These are phyloP conservation scores for Muscidifurax raptorellus DNA, from an alignment of 1,140 invertebrate species.

Conservation along the genomic window DNA sequence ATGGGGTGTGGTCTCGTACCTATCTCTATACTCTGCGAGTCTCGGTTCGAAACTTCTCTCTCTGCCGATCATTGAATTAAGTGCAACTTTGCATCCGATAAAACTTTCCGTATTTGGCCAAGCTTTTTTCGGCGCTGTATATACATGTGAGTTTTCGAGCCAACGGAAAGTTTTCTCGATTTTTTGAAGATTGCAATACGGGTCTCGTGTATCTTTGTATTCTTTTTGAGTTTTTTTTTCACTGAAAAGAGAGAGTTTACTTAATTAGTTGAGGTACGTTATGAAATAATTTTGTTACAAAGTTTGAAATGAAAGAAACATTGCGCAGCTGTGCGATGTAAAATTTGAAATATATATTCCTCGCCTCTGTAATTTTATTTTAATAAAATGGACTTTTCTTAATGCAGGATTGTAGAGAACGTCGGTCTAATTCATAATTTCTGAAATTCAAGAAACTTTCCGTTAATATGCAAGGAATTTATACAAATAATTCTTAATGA, in stretches of 20 bases:
- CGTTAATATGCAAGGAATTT: not conserved
- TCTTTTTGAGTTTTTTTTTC: not conserved
- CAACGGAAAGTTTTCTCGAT: not conserved
- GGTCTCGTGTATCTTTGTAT: not conserved
- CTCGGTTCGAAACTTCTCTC: not conserved
- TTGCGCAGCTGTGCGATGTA: not conserved
- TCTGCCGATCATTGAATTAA: slow-evolving; percentile 26
- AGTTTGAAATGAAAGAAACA: too few relatives aligned
- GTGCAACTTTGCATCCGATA: slow-evolving; percentile 20
- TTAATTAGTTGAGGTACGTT: not conserved
- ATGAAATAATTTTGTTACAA: too few relatives aligned
- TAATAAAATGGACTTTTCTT: not conserved
- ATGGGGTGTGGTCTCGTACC: not conserved
- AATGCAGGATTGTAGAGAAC: not conserved
- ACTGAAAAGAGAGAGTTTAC: not conserved
- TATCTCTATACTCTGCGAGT: not conserved
- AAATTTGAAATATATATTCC: not conserved
- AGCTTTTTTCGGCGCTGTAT: not conserved
- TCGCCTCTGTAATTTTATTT: not conserved
- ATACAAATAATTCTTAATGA: too few relatives aligned
- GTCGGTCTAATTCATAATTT: not conserved
- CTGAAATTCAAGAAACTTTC: not conserved
- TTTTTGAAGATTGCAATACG: not conserved
- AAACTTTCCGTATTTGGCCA: slow-evolving; percentile 9
- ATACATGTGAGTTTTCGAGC: too few relatives aligned